phyloP scores from a whole-genome alignment of 2,888 invertebrate genomes.

The Elmis aenea region DNA sequence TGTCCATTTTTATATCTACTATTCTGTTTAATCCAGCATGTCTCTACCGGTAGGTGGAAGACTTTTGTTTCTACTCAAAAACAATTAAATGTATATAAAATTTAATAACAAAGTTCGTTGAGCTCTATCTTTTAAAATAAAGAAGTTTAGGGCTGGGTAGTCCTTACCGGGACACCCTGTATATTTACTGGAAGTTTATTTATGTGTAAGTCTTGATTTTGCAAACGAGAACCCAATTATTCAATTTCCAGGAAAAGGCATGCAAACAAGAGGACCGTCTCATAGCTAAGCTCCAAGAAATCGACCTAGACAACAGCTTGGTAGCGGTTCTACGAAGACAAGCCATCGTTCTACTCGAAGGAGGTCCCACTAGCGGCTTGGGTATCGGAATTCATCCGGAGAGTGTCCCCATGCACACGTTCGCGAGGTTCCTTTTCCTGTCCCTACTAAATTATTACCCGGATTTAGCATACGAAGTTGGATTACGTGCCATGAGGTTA shows the following conservation, averaged over 20 bases:
- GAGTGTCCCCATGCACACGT: slow-evolving; percentile 80
- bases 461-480: slow-evolving; percentile 75
- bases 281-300: slow-evolving; percentile 68
- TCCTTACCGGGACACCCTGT: too few relatives aligned
- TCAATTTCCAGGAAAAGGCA: slow-evolving; percentile 53
- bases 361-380: slow-evolving; percentile 72
- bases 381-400: slow-evolving; percentile 72
- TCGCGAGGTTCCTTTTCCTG: slow-evolving; percentile 74
- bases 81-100: too few relatives aligned
- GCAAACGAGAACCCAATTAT: slow-evolving; percentile 13
- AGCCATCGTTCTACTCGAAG: slow-evolving; percentile 65
- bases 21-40: not conserved
- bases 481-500: slow-evolving; percentile 71
- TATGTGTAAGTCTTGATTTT: slow-evolving; percentile 1
- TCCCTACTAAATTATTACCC: slow-evolving; percentile 69
- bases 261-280: slow-evolving; percentile 73
- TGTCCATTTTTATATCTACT: slow-evolving; percentile 2
- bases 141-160: too few relatives aligned
- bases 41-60: too few relatives aligned
- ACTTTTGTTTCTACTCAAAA: too few relatives aligned
- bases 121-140: too few relatives aligned
- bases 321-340: slow-evolving; percentile 64
- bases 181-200: slow-evolving; percentile 3
- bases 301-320: slow-evolving; percentile 69
- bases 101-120: too few relatives aligned